These are phyloP conservation scores for Tipula unca DNA, from an alignment of 2,888 invertebrate species.

Conservation along the genomic window DNA sequence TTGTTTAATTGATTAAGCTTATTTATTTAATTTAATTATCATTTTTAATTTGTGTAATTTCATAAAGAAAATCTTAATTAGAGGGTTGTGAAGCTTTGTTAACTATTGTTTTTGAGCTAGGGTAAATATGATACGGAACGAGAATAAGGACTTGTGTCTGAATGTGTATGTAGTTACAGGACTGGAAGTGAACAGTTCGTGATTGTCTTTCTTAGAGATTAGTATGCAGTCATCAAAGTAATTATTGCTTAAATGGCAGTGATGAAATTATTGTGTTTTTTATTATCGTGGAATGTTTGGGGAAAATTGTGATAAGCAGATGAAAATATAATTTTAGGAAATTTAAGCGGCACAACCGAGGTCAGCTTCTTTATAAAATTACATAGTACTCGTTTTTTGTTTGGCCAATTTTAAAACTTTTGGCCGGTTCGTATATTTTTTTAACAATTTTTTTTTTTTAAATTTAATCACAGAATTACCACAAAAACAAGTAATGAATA, in stretches of 20 bases:
- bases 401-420: background rate
- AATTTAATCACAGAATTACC: background rate
- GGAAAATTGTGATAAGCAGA: background rate
- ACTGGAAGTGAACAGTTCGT: background rate
- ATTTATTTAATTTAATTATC: background rate
- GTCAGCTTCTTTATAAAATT: background rate
- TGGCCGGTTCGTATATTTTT: background rate
- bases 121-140: background rate
- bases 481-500: background rate
- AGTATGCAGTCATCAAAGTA: background rate
- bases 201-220: background rate
- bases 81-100: background rate
- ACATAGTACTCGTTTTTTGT: background rate
- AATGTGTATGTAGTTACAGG: background rate
- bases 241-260: background rate
- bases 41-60: background rate
- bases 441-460: background rate
- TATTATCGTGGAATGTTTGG: background rate
- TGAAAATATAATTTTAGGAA: background rate
- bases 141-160: too few relatives aligned
- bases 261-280: background rate
- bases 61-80: background rate
- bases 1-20: background rate
- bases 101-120: background rate
- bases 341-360: background rate